Evolutionary conservation across 1,140 invertebrate genomes (phyloP).

Genomic region (Onthophagus taurus): DNA sequence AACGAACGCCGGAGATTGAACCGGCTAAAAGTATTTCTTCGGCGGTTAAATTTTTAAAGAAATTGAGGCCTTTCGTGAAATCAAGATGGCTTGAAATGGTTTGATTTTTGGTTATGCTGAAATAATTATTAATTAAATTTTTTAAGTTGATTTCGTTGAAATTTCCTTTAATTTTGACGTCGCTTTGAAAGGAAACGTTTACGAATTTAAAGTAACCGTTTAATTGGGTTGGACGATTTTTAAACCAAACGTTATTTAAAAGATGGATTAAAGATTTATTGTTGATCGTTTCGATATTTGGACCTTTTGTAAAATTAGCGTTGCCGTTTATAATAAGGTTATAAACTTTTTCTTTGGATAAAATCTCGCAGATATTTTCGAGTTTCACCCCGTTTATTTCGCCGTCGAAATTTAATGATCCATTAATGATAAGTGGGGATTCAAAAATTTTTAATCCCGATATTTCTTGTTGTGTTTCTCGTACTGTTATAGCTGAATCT

Average conservation of each 20-base stretch:
- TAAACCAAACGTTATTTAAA: conserved; percentile 26
- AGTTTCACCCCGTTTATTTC: too few relatives aligned
- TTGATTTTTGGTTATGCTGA: conserved; percentile 32
- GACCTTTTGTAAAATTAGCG: conserved; percentile 24
- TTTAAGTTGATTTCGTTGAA: conserved; percentile 21
- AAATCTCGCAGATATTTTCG: conserved; percentile 9
- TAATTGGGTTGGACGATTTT: conserved; percentile 18
- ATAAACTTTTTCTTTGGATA: conserved; percentile 9
- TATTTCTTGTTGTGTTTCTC: neutral
- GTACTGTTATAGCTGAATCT: conserved; percentile 19
- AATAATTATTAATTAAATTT: conserved; percentile 28
- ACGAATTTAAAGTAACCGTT: conserved; percentile 20
- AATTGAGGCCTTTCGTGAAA: conserved; percentile 23
- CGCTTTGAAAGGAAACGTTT: conserved; percentile 21
- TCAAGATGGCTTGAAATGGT: conserved; percentile 20
- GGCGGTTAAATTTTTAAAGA: conserved; percentile 21
- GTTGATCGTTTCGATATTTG: conserved; percentile 21
- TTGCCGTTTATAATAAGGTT: conserved; percentile 15
- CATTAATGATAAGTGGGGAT: too few relatives aligned
- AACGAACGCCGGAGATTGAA: conserved; percentile 21
- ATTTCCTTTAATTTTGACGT: conserved; percentile 24
- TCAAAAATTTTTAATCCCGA: too few relatives aligned
- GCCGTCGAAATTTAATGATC: too few relatives aligned
- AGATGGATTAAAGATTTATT: conserved; percentile 16
- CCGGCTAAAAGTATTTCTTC: conserved; percentile 16